Evolutionary conservation across 2,888 invertebrate species (phyloP), one percentile per base, ranked within the genome.

Genomic region (Aleiodes alternator): DNA sequence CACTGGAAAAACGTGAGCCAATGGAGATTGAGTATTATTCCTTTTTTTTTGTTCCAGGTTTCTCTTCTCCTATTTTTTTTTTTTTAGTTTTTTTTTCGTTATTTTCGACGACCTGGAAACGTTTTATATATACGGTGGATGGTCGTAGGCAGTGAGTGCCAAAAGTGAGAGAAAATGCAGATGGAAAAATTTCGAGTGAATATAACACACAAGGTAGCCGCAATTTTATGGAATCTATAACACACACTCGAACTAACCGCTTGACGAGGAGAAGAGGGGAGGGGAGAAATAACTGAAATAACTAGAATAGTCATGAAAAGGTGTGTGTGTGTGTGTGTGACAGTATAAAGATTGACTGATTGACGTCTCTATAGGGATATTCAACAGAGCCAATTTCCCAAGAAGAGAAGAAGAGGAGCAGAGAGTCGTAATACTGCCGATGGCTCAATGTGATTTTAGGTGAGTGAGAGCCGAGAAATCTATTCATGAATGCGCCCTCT

Each of bases 111-210:
- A 68, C 31, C 68, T 51, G 51, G 51, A 51, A 51, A 6, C 23
- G 64, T 23, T 64, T 11, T 34, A 59, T 43, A 43, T 48, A 43
- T 64, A 38, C 11, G 14, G 14, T 6, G 68, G 68, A 23, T 51
- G 68, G n/a, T 43, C 11, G 43, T 43, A 8, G 43, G 23, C 23
- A 43, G 43, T 7, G 43, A 23, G 68, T 68, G 51, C 68, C 34
- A 68, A 53, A 68, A 48, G 66, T 66, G 68, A 31, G 68, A 31
- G 68, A 51, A 68, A 51, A 51, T 68, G 68, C 68, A 68, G 68
- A 68, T 68, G 68, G 51, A 14, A 14, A 50, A 68, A 66, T 61
- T 64, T 16, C 43, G 64, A 23, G 64, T 5, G 64, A 64, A 64
- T 64, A 64, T 43, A 43, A 43, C n/a, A 43, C n/a, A 34, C 34